Conservation (phyloP, 2,113 vertebrate species). For the Cyphomyrus discorhynchus region DNA sequence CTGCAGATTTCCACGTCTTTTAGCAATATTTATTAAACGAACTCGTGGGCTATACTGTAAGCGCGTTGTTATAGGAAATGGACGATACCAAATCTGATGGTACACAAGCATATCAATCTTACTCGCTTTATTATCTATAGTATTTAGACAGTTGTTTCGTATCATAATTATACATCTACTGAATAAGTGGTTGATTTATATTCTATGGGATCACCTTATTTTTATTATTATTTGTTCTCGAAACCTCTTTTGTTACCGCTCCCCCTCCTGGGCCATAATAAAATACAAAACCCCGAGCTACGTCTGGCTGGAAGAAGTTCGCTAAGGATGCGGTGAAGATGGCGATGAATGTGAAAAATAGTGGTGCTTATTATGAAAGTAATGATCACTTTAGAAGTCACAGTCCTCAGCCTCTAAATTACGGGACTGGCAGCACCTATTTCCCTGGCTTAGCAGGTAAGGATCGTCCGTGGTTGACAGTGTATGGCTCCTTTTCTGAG, state of each 20-base stretch:
- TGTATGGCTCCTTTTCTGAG: background rate
- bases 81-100: constrained; percentile 52
- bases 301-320: constrained; percentile 36
- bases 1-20: background rate
- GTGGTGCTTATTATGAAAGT: constrained; percentile 57
- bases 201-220: background rate
- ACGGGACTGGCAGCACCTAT: constrained; percentile 57
- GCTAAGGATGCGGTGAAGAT: constrained; percentile 62
- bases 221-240: background rate
- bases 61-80: constrained; percentile 46
- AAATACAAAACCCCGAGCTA: background rate
- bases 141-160: background rate
- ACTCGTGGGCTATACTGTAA: background rate
- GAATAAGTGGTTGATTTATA: background rate
- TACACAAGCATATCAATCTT: background rate
- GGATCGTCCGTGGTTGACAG: constrained; percentile 17
- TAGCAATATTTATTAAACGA: background rate
- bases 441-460: constrained; percentile 61
- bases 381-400: constrained; percentile 57
- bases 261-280: constrained; percentile 15
- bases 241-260: background rate
- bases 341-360: constrained; percentile 64
- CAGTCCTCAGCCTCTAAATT: constrained; percentile 49
- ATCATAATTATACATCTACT: background rate
- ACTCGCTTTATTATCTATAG: no score